phyloP scores from a whole-genome alignment of 2,113 vertebrate genomes.

The Aptenodytes forsteri region DNA sequence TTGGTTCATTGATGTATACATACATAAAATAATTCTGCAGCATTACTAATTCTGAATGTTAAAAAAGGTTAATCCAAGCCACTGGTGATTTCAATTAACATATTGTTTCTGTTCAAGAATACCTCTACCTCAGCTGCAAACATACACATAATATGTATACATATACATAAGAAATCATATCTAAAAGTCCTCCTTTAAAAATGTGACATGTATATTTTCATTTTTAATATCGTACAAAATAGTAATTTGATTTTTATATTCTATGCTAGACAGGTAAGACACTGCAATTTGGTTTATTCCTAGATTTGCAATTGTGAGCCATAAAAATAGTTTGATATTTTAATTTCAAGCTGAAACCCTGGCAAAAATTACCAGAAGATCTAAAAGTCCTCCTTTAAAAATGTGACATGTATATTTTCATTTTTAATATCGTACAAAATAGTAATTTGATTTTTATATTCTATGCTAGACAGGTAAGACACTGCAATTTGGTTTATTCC shows the following conservation, averaged over 20 bases:
- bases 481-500: not conserved
- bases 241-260: not conserved
- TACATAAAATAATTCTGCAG: constrained; percentile 7
- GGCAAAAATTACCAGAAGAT: not conserved
- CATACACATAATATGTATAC: not conserved
- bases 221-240: not conserved
- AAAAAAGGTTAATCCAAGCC: constrained; percentile 24
- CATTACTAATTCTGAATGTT: constrained; percentile 27
- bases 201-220: not conserved
- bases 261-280: not conserved
- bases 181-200: not conserved
- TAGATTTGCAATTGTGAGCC: not conserved
- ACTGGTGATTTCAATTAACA: not conserved
- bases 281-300: not conserved
- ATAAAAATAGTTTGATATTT: not conserved
- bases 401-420: not conserved
- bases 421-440: not conserved
- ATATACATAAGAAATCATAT: not conserved
- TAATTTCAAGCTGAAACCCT: not conserved
- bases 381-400: not conserved
- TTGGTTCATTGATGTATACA: not conserved
- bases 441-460: not conserved
- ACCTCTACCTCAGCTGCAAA: not conserved
- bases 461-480: not conserved
- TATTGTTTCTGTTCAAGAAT: constrained; percentile 12